phyloP scores from a whole-genome alignment of 2,113 vertebrate species.

The Gymnogyps californianus region DNA sequence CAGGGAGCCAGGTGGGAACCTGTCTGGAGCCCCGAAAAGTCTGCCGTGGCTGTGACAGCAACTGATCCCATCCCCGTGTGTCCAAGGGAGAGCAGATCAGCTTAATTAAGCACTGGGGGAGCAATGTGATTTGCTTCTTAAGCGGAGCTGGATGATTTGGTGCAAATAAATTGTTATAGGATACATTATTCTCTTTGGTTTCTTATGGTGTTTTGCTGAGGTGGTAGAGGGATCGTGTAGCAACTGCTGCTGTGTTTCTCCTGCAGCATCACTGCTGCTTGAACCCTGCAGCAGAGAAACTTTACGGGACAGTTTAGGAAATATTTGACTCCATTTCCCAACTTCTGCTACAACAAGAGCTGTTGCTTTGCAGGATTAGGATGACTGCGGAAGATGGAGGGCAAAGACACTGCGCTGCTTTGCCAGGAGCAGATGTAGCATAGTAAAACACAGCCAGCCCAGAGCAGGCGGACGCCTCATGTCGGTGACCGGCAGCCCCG shows the following conservation, averaged over 20 bases:
- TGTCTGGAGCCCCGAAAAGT: neutral
- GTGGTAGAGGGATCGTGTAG: neutral
- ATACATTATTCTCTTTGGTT: neutral
- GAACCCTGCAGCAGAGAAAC: neutral
- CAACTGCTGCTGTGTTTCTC: neutral
- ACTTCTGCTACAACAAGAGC: neutral
- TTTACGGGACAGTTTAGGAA: neutral
- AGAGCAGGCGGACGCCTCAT: rapidly evolving
- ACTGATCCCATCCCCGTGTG: rapidly evolving
- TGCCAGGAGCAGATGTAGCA: neutral
- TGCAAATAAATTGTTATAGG: neutral
- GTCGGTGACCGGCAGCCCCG: neutral
- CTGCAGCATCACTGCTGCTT: neutral
- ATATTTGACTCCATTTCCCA: neutral
- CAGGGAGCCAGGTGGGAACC: neutral
- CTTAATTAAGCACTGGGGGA: neutral
- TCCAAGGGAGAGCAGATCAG: rapidly evolving
- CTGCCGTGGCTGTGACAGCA: neutral
- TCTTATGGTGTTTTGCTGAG: neutral
- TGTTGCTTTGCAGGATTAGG: neutral
- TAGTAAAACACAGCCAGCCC: neutral
- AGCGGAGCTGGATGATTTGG: neutral
- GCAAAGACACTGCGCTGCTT: neutral
- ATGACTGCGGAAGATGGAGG: rapidly evolving
- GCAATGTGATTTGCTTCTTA: neutral